Evolutionary conservation across 92 coral and sea anemone species (phyloP).

Genomic region (Phenganax stokvisi): DNA sequence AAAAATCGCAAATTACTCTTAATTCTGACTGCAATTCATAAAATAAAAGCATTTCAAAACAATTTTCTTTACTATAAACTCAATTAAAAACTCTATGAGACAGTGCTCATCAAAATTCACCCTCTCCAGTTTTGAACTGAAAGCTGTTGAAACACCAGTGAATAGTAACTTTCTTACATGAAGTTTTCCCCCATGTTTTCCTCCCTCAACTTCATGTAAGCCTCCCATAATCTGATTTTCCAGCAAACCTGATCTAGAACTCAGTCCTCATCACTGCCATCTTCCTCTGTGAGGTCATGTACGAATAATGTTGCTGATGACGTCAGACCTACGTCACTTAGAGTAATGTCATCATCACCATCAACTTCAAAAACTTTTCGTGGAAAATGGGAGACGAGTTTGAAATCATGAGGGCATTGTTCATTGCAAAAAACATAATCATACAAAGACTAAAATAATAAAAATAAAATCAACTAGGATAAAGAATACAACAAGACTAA

Average conservation of each 20-base stretch:
- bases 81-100: too few relatives aligned
- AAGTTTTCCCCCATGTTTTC: not conserved
- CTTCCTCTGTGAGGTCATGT: slow-evolving; percentile 77
- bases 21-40: too few relatives aligned
- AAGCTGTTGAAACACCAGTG: not conserved
- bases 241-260: too few relatives aligned
- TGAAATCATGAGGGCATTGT: slow-evolving; percentile 79
- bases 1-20: too few relatives aligned
- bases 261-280: slow-evolving; percentile 69
- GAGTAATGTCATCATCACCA: slow-evolving; percentile 55
- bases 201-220: too few relatives aligned
- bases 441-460: slow-evolving; percentile 62
- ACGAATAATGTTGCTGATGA: slow-evolving; percentile 73
- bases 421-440: slow-evolving; percentile 91
- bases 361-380: slow-evolving; percentile 73
- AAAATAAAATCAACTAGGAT: not conserved
- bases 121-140: not conserved
- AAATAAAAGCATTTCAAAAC: too few relatives aligned
- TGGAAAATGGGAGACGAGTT: slow-evolving; percentile 84
- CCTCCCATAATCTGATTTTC: not conserved
- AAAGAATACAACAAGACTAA: not conserved
- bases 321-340: slow-evolving; percentile 76
- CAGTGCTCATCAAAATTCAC: too few relatives aligned
- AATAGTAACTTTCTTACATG: not conserved
- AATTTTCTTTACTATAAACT: too few relatives aligned